Conservation (phyloP, 1,140 invertebrate genomes). For the Heterodera carotae region DNA sequence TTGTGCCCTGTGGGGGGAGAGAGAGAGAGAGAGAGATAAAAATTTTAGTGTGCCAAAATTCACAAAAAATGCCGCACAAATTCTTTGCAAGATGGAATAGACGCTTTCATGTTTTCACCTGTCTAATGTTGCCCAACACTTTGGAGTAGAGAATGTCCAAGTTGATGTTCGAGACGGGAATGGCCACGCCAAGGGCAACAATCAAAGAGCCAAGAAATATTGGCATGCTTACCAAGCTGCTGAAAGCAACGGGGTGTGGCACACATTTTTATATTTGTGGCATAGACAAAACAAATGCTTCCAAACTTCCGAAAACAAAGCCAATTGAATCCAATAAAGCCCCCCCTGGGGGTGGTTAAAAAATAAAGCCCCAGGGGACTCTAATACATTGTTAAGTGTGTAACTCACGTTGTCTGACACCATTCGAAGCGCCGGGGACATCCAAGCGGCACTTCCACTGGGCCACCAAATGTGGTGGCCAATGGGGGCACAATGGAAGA, state of each 20-base stretch:
- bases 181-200: constrained; percentile 41
- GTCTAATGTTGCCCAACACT: constrained; percentile 44
- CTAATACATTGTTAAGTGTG: background rate
- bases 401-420: constrained; percentile 38
- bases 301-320: too few relatives aligned
- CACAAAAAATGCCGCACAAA: background rate
- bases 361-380: too few relatives aligned
- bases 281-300: too few relatives aligned
- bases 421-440: constrained; percentile 48
- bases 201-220: constrained; percentile 49
- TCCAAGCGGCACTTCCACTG: constrained; percentile 29
- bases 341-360: too few relatives aligned
- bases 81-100: background rate
- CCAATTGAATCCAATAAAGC: too few relatives aligned
- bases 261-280: too few relatives aligned
- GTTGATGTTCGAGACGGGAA: constrained; percentile 47
- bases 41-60: background rate
- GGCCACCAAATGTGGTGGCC: too few relatives aligned
- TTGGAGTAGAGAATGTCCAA: constrained; percentile 54
- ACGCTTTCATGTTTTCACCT: background rate
- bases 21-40: background rate
- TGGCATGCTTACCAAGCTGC: constrained; percentile 47
- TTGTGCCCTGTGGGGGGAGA: constrained; percentile 30
- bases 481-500: background rate
- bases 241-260: constrained; percentile 9